Base-by-base conservation (phyloP, 2,113 vertebrate genomes). In the Aegypius monachus region DNA sequence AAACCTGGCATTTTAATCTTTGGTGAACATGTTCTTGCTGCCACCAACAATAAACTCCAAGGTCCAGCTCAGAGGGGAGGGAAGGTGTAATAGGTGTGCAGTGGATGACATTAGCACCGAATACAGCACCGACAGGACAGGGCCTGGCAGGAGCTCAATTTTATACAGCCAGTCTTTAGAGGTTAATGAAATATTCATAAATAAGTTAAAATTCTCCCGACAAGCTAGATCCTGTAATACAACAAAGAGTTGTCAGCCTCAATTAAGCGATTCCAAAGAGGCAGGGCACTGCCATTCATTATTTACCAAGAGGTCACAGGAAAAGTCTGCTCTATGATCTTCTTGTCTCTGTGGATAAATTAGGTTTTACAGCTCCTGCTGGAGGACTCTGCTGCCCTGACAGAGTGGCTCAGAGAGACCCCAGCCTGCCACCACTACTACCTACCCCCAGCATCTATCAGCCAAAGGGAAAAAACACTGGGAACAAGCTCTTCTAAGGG, bases 171-270 rank as follows among this genome's bases (percentile, higher is more conserved):
- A 94, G 91, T 86, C 95, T 97, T 94, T 72, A 96, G 89, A 95
- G 77, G 88, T 95, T 88, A 96, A 95, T 97, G 94, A 95, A 97
- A 96, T 97, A 96, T 95, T 95, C 94, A 97, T 90, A 97, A 86
- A 93, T 82, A 96, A 92, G 86, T 93, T 94, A 96, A 94, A 96
- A 95, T 81, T 95, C 94, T 95, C 88, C 94, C 93, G 95, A 96
- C 95, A 96, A 96, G 96, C 65, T 75, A 86, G 95, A 96, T 88
- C 82, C 95, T 97, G 95, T 97, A 97, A 88, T 83, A 97, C 91
- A 97, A 95, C 88, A 86, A 95, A 96, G 95, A 89, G 80, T 89
- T 96, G 93, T 97, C 96, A 96, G 83, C 85, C 96, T 96, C 96
- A 96, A 97, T 95, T 95, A 97, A 95, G 91, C 0, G 16, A 93